These are phyloP conservation scores for Okamejei kenojei DNA, from an alignment of 2,797 vertebrate genomes.

Conservation along the genomic window DNA sequence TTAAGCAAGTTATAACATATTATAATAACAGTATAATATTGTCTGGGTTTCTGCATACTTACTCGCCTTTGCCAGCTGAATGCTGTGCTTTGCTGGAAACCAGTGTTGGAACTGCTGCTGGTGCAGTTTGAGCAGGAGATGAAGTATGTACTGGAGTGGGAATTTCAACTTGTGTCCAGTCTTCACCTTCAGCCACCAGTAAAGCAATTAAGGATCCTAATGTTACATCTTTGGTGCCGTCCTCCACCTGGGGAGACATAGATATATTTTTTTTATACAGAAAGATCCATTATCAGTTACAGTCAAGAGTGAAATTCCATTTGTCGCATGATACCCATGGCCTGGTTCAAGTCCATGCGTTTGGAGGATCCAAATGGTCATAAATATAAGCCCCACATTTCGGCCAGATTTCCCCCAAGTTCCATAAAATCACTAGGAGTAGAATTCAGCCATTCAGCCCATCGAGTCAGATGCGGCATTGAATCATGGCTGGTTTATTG, in stretches of 20 bases:
- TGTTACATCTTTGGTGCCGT: conserved; percentile 77
- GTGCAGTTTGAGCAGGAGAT: conserved; percentile 46
- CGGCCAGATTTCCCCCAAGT: no score
- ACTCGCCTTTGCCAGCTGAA: conserved; percentile 56
- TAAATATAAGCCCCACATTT: no score
- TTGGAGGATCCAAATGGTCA: no score
- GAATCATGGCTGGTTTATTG: no score
- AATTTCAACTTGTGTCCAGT: conserved; percentile 86
- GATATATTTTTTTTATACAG: not conserved
- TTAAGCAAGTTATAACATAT: not conserved
- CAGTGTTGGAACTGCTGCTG: conserved; percentile 42
- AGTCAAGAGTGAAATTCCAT: not conserved
- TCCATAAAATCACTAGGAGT: no score
- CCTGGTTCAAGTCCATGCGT: no score
- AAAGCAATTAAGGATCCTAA: conserved; percentile 82
- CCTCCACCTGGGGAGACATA: conserved; percentile 65
- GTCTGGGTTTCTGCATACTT: conserved; percentile 49
- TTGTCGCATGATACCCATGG: no score
- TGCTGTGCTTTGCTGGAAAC: conserved; percentile 47
- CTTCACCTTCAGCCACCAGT: conserved; percentile 86
- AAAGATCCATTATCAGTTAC: not conserved
- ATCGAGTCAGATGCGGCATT: no score
- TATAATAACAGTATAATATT: not conserved
- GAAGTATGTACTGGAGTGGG: conserved; percentile 55
- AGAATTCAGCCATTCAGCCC: no score